Evolutionary conservation across 2,888 invertebrate genomes (phyloP).

Genomic region (Trissolcus japonicus): DNA sequence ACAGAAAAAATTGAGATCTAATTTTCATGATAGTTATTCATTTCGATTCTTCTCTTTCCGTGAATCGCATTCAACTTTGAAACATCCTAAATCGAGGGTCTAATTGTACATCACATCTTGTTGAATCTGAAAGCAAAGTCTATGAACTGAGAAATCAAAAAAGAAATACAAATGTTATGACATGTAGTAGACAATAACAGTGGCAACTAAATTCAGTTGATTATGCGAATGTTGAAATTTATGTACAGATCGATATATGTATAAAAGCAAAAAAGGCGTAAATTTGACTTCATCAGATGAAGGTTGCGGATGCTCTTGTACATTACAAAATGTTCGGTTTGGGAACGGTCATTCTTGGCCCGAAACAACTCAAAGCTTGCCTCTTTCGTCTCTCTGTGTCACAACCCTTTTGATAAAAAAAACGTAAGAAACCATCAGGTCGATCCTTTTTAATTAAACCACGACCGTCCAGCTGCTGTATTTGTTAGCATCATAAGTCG

Average conservation of each 20-base stretch:
- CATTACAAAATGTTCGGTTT: neutral
- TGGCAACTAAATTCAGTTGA: conserved; percentile 10
- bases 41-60: no score
- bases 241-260: conserved; percentile 7
- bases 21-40: no score
- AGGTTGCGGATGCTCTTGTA: neutral
- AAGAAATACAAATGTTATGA: conserved; percentile 22
- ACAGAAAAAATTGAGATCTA: no score
- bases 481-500: conserved; percentile 28
- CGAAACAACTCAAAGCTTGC: conserved; percentile 13
- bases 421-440: no score
- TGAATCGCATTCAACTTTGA: no score
- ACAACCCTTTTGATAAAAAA: neutral
- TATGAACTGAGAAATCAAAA: neutral
- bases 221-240: conserved; percentile 18
- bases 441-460: conserved; percentile 19
- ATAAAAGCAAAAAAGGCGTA: neutral
- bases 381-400: neutral
- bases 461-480: conserved; percentile 47
- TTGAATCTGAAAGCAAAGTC: no score
- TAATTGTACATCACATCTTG: no score
- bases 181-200: conserved; percentile 21
- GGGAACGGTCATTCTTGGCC: neutral
- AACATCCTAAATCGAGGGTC: no score
- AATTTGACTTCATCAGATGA: conserved; percentile 21